Evolutionary conservation across 2,888 invertebrate genomes (phyloP).

Genomic region (Epirrita christyi): DNA sequence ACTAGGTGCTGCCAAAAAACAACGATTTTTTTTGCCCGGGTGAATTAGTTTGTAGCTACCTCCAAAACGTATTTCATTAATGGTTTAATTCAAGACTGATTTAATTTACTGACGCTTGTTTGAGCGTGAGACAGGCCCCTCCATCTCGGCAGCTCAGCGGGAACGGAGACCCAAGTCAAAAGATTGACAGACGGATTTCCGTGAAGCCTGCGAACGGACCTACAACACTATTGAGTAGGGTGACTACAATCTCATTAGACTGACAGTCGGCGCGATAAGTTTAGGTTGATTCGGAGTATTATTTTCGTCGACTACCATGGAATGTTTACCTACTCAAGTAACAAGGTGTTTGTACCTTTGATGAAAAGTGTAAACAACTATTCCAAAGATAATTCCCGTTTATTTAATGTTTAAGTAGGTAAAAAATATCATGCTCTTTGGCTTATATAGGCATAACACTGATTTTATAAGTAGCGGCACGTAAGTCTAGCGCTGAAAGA

Average conservation of each 20-base stretch:
- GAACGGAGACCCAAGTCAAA: slow-evolving; percentile 28
- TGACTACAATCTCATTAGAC: slow-evolving; percentile 38
- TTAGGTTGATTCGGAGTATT: slow-evolving; percentile 26
- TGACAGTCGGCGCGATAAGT: slow-evolving; percentile 27
- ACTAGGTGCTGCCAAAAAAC: no score
- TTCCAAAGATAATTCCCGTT: no score
- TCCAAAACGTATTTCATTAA: no score
- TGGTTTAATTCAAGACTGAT: not conserved
- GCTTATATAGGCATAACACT: no score
- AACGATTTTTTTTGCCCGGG: no score
- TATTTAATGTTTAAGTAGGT: no score
- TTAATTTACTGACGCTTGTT: not conserved
- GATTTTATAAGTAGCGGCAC: no score
- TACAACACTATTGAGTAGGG: slow-evolving; percentile 43
- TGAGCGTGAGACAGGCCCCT: slow-evolving; percentile 5
- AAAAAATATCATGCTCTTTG: no score
- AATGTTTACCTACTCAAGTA: slow-evolving; percentile 30
- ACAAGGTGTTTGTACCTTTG: slow-evolving; percentile 35
- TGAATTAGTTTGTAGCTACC: no score
- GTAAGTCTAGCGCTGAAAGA: no score
- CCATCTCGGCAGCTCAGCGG: not conserved
- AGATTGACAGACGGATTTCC: slow-evolving; percentile 61
- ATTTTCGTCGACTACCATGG: slow-evolving; percentile 30
- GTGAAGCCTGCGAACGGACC: slow-evolving; percentile 36
- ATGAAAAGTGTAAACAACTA: no score